Conservation (phyloP, 2,797 vertebrate genomes). For the Pseudomugil gertrudae region DNA sequence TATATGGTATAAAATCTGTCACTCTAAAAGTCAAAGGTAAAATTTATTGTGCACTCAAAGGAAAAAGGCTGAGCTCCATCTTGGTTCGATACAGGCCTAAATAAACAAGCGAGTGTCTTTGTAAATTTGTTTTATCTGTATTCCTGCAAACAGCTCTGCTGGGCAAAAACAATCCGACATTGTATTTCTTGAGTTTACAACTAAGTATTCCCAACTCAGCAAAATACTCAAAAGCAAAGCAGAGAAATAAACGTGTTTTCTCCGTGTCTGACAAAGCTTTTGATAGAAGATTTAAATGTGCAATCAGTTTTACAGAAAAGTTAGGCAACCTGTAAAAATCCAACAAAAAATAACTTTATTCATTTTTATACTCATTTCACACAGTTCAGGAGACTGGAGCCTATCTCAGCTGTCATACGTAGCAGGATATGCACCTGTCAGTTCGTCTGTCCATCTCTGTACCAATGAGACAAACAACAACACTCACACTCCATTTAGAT, state of each 20-base stretch:
- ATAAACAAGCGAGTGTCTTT: slow-evolving; percentile 37
- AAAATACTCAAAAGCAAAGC: slow-evolving; percentile 2
- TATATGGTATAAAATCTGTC: slow-evolving; percentile 38
- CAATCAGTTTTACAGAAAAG: not conserved
- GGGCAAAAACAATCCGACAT: not conserved
- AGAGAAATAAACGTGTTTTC: too few species aligned
- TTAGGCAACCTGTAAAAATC: not conserved
- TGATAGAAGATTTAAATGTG: not conserved
- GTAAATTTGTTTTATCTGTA: slow-evolving; percentile 34
- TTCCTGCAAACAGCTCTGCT: slow-evolving; percentile 32
- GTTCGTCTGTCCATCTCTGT: not conserved
- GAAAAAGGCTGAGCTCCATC: slow-evolving; percentile 38
- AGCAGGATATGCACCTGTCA: not conserved
- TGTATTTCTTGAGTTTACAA: slow-evolving; percentile 15
- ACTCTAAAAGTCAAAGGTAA: slow-evolving; percentile 41
- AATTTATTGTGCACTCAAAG: slow-evolving; percentile 50
- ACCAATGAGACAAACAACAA: not conserved
- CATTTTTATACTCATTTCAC: not conserved
- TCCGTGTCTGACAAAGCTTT: not conserved
- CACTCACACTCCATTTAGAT: not conserved
- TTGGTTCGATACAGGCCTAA: slow-evolving; percentile 40
- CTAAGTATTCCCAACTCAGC: not conserved
- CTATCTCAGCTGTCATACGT: not conserved
- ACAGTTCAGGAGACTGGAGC: not conserved
- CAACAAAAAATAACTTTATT: too few species aligned